Percentiles rank a stretch among this genome's conserved stretches.
Evolutionary conservation across 2,888 invertebrate species (phyloP).

Genomic region (Anoncus sp.): DNA sequence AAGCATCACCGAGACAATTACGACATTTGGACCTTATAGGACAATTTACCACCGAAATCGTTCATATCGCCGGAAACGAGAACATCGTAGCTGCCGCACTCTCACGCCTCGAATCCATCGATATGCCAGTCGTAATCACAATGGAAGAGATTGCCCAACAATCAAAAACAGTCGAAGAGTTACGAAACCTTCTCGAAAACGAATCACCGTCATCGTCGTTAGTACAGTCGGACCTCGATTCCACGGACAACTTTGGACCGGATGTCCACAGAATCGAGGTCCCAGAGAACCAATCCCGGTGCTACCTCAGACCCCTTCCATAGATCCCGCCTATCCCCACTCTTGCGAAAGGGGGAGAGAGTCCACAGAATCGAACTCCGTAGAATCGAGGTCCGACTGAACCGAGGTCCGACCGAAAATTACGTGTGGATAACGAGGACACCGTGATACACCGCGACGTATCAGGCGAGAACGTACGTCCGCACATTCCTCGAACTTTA

Average conservation of each 20-base stretch:
- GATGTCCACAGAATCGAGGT: too few relatives aligned
- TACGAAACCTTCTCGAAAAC: conserved; percentile 8
- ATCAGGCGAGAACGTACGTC: conserved; percentile 58
- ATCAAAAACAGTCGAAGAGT: conserved; percentile 34
- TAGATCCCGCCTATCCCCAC: too few relatives aligned
- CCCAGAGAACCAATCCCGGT: too few relatives aligned
- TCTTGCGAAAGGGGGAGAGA: too few relatives aligned
- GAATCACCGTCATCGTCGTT: conserved; percentile 9
- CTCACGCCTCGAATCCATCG: conserved; percentile 20
- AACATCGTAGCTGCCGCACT: conserved; percentile 39
- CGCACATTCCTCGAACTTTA: conserved; percentile 62
- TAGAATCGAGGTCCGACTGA: too few relatives aligned
- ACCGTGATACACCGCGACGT: conserved; percentile 52
- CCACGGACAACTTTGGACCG: too few relatives aligned
- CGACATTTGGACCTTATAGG: conserved; percentile 42
- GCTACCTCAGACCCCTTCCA: too few relatives aligned
- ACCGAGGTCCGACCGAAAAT: conserved; percentile 21
- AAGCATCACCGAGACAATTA: conserved; percentile 21
- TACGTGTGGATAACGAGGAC: conserved; percentile 14
- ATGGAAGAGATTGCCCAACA: conserved; percentile 20
- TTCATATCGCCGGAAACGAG: conserved; percentile 31
- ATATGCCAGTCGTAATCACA: conserved; percentile 22
- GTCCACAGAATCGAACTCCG: too few relatives aligned
- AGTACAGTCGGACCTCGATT: too few relatives aligned
- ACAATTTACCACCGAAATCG: conserved; percentile 34